Percentiles rank a stretch among this genome's conserved stretches.
These are phyloP conservation scores for Sipha maydis DNA, from an alignment of 2,888 invertebrate species.

Conservation along the genomic window DNA sequence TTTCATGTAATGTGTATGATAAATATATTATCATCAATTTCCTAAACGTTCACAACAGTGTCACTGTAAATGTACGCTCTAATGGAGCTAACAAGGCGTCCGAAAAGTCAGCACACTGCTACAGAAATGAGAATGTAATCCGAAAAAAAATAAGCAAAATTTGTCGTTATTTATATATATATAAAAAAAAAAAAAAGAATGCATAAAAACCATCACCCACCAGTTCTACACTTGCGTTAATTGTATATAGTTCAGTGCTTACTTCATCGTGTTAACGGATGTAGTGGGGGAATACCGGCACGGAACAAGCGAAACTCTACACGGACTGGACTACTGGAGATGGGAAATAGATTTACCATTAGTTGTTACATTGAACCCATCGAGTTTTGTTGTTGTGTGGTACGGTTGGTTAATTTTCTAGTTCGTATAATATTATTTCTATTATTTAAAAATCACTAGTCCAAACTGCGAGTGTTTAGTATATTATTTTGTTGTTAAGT, in stretches of 20 bases:
- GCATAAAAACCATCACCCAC: slow-evolving; percentile 21
- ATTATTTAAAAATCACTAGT: neutral
- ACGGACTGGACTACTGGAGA: neutral
- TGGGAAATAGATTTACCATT: neutral
- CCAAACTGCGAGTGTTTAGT: neutral
- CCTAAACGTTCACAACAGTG: too few relatives aligned
- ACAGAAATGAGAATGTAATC: neutral
- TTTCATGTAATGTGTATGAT: too few relatives aligned
- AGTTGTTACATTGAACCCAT: slow-evolving; percentile 10
- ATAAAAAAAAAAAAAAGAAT: too few relatives aligned
- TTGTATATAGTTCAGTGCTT: slow-evolving; percentile 10
- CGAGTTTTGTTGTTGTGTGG: neutral
- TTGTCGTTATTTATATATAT: too few relatives aligned
- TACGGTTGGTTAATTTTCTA: neutral
- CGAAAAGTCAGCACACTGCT: too few relatives aligned
- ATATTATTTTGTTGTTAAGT: neutral
- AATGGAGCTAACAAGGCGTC: too few relatives aligned
- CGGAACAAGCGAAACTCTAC: slow-evolving; percentile 26
- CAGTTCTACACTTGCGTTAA: neutral
- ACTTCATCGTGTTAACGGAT: neutral
- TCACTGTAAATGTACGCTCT: too few relatives aligned
- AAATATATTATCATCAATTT: too few relatives aligned
- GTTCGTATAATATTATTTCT: neutral
- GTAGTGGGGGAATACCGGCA: slow-evolving; percentile 26
- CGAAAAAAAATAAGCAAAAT: neutral